A percentile compares a stretch with the other conserved stretches of the same genome.
Conservation (phyloP, 2,888 invertebrate genomes). For the Hololepta plana region DNA sequence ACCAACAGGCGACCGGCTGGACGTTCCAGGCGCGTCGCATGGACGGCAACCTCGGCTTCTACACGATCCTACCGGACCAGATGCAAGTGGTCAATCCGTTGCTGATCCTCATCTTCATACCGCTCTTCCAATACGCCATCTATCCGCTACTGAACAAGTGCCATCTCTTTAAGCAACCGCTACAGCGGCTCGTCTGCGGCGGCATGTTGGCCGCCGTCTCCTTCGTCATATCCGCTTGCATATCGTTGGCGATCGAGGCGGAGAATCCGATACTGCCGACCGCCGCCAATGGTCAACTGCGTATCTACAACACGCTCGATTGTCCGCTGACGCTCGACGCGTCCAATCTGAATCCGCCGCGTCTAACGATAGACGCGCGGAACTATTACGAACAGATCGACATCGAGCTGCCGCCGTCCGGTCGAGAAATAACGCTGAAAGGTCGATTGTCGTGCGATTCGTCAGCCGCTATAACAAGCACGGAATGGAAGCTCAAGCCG, state of each 20-base stretch:
- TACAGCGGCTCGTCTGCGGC: slow-evolving; percentile 76
- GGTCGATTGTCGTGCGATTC: too few species aligned
- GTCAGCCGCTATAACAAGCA: too few species aligned
- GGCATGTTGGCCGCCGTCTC: slow-evolving; percentile 71
- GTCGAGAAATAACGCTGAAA: too few species aligned
- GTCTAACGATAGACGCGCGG: too few species aligned
- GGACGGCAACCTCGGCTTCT: slow-evolving; percentile 60
- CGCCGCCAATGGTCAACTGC: slow-evolving; percentile 39
- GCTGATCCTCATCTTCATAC: slow-evolving; percentile 69
- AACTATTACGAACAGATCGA: too few species aligned
- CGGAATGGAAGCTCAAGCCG: too few species aligned
- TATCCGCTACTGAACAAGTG: slow-evolving; percentile 64
- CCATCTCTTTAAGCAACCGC: slow-evolving; percentile 43
- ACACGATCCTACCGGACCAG: slow-evolving; percentile 77
- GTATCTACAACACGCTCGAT: slow-evolving; percentile 49
- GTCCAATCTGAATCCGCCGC: too few species aligned
- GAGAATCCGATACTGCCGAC: slow-evolving; percentile 40
- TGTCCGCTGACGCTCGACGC: slow-evolving; percentile 26
- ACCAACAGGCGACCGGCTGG: slow-evolving; percentile 91
- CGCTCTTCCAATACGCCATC: slow-evolving; percentile 58
- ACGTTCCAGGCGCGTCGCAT: slow-evolving; percentile 82
- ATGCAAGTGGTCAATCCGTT: slow-evolving; percentile 87
- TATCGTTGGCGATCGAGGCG: slow-evolving; percentile 62
- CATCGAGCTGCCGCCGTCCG: too few species aligned
- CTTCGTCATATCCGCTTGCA: slow-evolving; percentile 70